Evolutionary conservation across 2,113 vertebrate species (phyloP).

Genomic region (Periophthalmus modestus): DNA sequence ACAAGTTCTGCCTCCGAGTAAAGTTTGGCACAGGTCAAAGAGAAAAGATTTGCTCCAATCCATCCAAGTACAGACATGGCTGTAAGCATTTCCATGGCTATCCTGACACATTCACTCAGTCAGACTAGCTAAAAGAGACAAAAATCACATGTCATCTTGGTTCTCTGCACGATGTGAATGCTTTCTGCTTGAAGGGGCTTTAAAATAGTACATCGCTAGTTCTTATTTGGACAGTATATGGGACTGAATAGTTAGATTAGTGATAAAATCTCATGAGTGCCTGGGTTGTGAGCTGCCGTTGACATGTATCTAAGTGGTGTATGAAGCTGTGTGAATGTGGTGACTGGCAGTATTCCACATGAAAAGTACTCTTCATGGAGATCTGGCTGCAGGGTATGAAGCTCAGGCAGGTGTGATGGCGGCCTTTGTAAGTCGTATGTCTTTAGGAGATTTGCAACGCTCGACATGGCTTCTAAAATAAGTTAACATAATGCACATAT

Average conservation of each 20-base stretch:
- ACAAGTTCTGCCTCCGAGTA: constrained; percentile 35
- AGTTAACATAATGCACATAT: too few species aligned
- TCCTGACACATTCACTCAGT: constrained; percentile 20
- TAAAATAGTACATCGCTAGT: constrained; percentile 24
- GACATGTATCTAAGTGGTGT: constrained; percentile 60
- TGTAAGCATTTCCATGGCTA: not conserved
- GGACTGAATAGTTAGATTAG: constrained; percentile 32
- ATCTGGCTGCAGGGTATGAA: constrained; percentile 43
- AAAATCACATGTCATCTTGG: constrained; percentile 28
- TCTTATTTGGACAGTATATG: constrained; percentile 20
- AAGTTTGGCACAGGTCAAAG: constrained; percentile 57
- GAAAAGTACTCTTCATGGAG: constrained; percentile 33
- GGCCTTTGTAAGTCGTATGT: constrained; percentile 38
- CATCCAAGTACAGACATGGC: constrained; percentile 25
- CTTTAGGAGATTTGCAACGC: constrained; percentile 9
- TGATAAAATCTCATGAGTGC: constrained; percentile 47
- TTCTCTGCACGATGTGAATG: constrained; percentile 7
- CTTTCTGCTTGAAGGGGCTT: constrained; percentile 29
- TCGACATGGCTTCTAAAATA: not conserved
- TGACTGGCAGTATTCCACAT: constrained; percentile 45
- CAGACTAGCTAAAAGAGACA: constrained; percentile 32
- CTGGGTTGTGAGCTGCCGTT: constrained; percentile 37
- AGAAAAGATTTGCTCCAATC: constrained; percentile 50
- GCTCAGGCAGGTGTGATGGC: constrained; percentile 51
- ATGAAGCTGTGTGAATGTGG: constrained; percentile 53